These are phyloP conservation scores for Oxycera nigricornis DNA, from an alignment of 2,888 invertebrate genomes.

Conservation along the genomic window DNA sequence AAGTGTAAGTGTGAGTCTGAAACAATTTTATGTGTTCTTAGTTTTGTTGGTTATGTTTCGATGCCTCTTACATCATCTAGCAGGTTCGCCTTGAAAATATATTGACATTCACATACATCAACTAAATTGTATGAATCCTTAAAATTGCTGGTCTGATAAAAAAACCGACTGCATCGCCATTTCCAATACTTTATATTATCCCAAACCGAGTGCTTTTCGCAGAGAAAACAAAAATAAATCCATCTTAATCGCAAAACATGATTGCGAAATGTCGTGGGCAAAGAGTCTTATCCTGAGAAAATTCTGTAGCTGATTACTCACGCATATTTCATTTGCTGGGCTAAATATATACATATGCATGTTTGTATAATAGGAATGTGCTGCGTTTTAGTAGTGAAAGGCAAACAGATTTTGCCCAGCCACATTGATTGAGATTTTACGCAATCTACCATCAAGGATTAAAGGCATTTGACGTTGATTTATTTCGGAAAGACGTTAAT, in stretches of 20 bases:
- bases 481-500: slow-evolving; percentile 37
- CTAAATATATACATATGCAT: neutral
- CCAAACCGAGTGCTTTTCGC: too few species aligned
- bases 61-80: too few species aligned
- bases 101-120: too few species aligned
- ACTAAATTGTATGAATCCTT: too few species aligned
- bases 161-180: too few species aligned
- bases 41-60: too few species aligned
- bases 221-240: neutral
- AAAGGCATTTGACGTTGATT: slow-evolving; percentile 40
- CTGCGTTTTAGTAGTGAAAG: neutral
- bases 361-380: neutral
- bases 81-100: too few species aligned
- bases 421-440: slow-evolving; percentile 25
- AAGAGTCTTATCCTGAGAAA: too few species aligned
- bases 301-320: neutral
- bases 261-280: neutral
- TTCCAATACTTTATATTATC: too few species aligned
- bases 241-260: neutral
- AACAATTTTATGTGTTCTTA: too few species aligned
- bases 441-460: slow-evolving; percentile 29
- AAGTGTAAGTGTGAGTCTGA: too few species aligned
- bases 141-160: too few species aligned
- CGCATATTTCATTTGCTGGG: neutral
- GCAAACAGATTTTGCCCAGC: neutral